Percentiles rank a stretch among this genome's conserved stretches.
These are phyloP conservation scores for Microctenopoma lineatum DNA, from an alignment of 2,797 vertebrate species.

Conservation along the genomic window DNA sequence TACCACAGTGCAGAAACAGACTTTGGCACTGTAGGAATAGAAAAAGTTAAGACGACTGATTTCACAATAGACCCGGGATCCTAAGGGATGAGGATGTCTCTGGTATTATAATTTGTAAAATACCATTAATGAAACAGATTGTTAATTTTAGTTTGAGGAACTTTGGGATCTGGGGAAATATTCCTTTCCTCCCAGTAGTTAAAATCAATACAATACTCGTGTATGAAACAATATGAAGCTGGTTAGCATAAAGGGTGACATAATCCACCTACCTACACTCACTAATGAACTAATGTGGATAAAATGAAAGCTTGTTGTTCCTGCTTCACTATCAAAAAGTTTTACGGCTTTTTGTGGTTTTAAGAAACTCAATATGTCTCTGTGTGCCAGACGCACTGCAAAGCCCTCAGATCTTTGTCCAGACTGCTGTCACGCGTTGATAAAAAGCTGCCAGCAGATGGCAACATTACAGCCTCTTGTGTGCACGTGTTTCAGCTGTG, in stretches of 20 bases:
- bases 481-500: constrained; percentile 26
- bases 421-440: constrained; percentile 36
- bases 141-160: too few species aligned
- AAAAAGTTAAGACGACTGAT: constrained; percentile 4
- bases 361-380: constrained; percentile 34
- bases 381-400: constrained; percentile 25
- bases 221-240: background rate
- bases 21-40: constrained; percentile 4
- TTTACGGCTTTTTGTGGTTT: constrained; percentile 48
- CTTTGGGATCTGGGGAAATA: too few species aligned
- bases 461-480: constrained; percentile 69
- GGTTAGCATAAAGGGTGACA: background rate
- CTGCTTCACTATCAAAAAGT: constrained; percentile 41
- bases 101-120: constrained; percentile 15
- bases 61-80: too few species aligned
- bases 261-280: background rate
- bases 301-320: constrained; percentile 46
- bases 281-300: background rate
- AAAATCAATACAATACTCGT: background rate
- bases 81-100: constrained; percentile 13
- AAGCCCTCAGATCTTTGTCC: constrained; percentile 20
- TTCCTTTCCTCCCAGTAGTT: background rate
- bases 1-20: constrained; percentile 5
- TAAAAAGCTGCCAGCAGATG: constrained; percentile 77
- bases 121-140: background rate